phyloP scores from a whole-genome alignment of 2,113 vertebrate species.

The Rhinopomastus cyanomelas region DNA sequence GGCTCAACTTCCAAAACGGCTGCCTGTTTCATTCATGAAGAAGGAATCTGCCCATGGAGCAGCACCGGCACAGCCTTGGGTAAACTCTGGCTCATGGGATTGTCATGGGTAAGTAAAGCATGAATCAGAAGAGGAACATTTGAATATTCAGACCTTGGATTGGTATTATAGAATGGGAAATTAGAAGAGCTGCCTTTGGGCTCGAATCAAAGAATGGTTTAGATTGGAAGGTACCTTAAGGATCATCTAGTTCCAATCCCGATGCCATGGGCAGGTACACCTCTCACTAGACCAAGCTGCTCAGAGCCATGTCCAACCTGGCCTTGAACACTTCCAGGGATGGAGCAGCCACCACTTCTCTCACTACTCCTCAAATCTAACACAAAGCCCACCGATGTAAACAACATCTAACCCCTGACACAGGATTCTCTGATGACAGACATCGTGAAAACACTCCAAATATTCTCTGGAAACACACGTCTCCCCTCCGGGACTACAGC shows the following conservation, averaged over 20 bases:
- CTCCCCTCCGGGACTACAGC: neutral
- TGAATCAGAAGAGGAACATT: slow-evolving; percentile 12
- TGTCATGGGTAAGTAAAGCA: neutral
- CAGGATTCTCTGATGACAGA: neutral
- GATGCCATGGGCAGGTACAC: too few relatives aligned
- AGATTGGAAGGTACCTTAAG: too few relatives aligned
- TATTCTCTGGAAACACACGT: neutral
- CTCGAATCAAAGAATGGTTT: too few relatives aligned
- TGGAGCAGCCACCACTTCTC: too few relatives aligned
- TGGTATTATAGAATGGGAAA: neutral
- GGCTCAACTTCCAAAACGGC: neutral
- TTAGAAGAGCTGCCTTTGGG: neutral
- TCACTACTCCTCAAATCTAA: neutral
- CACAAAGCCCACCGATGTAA: neutral
- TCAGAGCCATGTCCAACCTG: too few relatives aligned
- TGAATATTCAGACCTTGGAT: neutral
- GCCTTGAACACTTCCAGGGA: too few relatives aligned
- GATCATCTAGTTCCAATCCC: too few relatives aligned
- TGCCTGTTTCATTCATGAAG: neutral
- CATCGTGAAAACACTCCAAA: fast-evolving
- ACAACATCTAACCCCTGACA: fast-evolving
- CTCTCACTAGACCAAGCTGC: too few relatives aligned
- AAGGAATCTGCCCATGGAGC: neutral
- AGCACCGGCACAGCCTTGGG: neutral
- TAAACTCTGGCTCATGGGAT: neutral